Percentiles rank a stretch among this genome's conserved stretches.
Conservation (phyloP, 2,888 invertebrate genomes). For the Willowsia nigromaculata region DNA sequence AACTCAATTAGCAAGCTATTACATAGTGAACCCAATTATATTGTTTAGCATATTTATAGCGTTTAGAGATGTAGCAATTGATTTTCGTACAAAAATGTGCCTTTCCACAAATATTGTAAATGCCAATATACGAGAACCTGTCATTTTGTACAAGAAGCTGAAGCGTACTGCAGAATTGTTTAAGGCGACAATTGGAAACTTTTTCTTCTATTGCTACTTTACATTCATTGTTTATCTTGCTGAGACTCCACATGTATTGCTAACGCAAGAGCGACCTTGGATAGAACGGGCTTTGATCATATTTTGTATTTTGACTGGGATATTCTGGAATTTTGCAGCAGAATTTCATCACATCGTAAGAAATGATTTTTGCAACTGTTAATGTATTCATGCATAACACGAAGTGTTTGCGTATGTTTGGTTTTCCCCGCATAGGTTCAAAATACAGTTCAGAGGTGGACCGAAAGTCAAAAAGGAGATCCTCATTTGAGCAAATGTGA, state of each 20-base stretch:
- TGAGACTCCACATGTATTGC: neutral
- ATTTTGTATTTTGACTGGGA: neutral
- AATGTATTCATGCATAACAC: neutral
- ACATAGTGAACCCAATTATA: no score
- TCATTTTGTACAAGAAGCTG: neutral
- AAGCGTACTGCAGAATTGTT: neutral
- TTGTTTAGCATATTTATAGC: no score
- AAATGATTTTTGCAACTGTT: neutral
- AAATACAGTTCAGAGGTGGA: neutral
- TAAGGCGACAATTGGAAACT: neutral
- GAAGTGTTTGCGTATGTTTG: no score
- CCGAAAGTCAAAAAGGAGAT: neutral
- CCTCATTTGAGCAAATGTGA: no score
- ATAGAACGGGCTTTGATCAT: neutral
- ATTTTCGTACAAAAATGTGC: neutral
- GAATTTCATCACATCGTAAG: neutral
- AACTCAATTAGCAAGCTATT: no score
- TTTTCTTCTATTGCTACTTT: neutral
- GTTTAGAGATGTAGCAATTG: no score
- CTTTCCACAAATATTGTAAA: no score
- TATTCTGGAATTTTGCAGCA: neutral
- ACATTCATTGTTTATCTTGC: neutral
- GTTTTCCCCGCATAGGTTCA: neutral
- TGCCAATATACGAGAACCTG: neutral
- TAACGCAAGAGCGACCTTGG: neutral